These are phyloP conservation scores for Oophaga sylvatica DNA, from an alignment of 2,797 vertebrate genomes.

Conservation along the genomic window DNA sequence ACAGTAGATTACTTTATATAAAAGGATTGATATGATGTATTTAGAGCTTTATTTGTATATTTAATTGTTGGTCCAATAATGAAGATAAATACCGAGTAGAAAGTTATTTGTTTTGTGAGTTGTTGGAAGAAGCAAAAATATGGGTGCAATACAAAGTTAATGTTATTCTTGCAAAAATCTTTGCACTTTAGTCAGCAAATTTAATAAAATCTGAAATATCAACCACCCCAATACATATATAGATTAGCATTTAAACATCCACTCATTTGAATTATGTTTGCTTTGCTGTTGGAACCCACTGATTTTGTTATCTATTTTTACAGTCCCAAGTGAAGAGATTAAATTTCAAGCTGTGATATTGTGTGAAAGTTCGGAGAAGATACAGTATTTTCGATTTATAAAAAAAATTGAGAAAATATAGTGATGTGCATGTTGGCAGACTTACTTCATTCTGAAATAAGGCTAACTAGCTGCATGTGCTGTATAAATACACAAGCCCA, in stretches of 20 bases:
- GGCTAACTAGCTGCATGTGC: neutral
- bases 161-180: neutral
- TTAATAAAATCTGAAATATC: neutral
- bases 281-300: neutral
- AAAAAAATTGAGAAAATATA: neutral
- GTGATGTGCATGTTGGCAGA: neutral
- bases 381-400: neutral
- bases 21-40: no score
- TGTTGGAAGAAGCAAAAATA: neutral
- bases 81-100: neutral
- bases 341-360: neutral
- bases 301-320: conserved; percentile 9
- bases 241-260: no score
- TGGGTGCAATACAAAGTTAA: neutral
- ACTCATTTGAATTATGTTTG: neutral
- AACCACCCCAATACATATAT: neutral
- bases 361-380: neutral
- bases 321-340: neutral
- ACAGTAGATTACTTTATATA: no score
- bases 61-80: neutral
- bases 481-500: neutral
- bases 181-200: neutral
- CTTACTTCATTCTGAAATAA: neutral
- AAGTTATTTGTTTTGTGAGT: neutral
- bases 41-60: no score